These are phyloP conservation scores for Phasia obesa DNA, from an alignment of 2,888 invertebrate genomes.

Conservation along the genomic window DNA sequence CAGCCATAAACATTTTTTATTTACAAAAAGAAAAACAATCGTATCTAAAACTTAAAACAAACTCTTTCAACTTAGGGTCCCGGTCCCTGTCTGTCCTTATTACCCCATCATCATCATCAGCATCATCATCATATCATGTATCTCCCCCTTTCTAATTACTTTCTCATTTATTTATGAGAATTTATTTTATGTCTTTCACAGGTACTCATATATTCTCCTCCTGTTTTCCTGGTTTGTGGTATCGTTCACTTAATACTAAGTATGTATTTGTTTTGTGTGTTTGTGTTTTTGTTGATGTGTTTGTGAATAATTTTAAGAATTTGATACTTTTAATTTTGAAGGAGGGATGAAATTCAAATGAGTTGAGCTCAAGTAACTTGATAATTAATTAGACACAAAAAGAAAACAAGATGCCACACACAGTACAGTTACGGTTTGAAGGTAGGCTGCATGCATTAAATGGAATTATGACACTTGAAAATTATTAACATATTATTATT, in stretches of 20 bases:
- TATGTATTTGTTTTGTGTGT: conserved; percentile 57
- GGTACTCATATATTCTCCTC: too few relatives aligned
- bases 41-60: too few relatives aligned
- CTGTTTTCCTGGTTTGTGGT: neutral
- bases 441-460: conserved; percentile 8
- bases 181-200: too few relatives aligned
- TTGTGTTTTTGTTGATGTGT: conserved; percentile 21
- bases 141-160: too few relatives aligned
- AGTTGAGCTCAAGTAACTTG: conserved; percentile 15
- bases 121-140: too few relatives aligned
- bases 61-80: too few relatives aligned
- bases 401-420: neutral
- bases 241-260: neutral
- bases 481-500: conserved; percentile 37
- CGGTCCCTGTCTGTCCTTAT: too few relatives aligned
- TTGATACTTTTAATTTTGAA: conserved; percentile 62
- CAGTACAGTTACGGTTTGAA: neutral
- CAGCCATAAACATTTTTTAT: too few relatives aligned
- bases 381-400: conserved; percentile 37
- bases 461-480: conserved; percentile 51
- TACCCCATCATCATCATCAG: too few relatives aligned
- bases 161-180: too few relatives aligned
- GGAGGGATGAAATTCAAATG: conserved; percentile 32
- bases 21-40: too few relatives aligned
- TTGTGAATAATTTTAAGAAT: conserved; percentile 34